Conservation (phyloP, 92 coral and sea anemone species). For the Heteractis magnifica region DNA sequence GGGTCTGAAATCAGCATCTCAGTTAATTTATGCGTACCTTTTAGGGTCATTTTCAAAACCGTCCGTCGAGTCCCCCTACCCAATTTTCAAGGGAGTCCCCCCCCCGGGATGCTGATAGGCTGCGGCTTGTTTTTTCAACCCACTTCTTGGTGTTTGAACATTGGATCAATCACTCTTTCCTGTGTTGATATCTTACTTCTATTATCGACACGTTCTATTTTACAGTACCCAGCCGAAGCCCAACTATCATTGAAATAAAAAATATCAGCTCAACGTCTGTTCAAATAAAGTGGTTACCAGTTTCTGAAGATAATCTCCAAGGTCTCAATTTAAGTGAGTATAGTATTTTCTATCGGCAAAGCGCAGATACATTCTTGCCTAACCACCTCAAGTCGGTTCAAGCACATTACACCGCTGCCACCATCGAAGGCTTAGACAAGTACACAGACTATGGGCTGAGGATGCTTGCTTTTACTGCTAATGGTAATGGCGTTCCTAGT, state of each 20-base stretch:
- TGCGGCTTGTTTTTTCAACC: too few species aligned
- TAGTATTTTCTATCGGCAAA: slow-evolving; percentile 41
- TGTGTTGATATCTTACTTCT: not conserved
- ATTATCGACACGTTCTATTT: not conserved
- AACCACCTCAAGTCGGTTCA: slow-evolving; percentile 47
- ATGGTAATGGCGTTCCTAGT: slow-evolving; percentile 71
- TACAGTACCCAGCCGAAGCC: slow-evolving; percentile 36
- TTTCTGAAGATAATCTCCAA: slow-evolving; percentile 30
- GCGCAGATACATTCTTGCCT: slow-evolving; percentile 1
- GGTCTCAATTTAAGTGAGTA: slow-evolving; percentile 37
- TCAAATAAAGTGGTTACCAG: slow-evolving; percentile 37
- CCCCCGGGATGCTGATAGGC: too few species aligned
- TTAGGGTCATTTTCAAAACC: too few species aligned
- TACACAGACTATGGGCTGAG: slow-evolving; percentile 51
- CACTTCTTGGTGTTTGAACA: too few species aligned
- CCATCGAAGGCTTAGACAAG: slow-evolving; percentile 35
- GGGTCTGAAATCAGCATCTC: too few species aligned
- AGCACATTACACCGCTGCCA: slow-evolving; percentile 14
- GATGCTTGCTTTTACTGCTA: slow-evolving; percentile 56
- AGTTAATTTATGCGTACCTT: too few species aligned
- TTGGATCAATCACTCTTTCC: too few species aligned
- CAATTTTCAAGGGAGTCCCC: too few species aligned
- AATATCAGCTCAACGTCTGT: slow-evolving; percentile 51
- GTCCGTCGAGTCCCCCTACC: too few species aligned
- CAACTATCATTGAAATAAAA: slow-evolving; percentile 24